A percentile compares a stretch with the other conserved stretches of the same genome.
These are phyloP conservation scores for Esox lucius DNA, from an alignment of 2,797 vertebrate species.

Conservation along the genomic window DNA sequence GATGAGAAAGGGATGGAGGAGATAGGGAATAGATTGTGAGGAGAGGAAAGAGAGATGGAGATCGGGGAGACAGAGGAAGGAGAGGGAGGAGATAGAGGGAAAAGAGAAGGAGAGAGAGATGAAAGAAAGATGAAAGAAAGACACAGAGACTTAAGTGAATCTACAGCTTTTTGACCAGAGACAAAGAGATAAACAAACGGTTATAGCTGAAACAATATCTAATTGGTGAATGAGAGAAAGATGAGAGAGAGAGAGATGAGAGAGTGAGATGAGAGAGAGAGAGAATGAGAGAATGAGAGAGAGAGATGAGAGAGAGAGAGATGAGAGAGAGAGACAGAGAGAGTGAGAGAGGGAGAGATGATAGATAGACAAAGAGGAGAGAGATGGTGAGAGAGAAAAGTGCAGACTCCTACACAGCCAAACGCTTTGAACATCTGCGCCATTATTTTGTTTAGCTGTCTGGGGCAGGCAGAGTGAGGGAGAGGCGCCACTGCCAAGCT, in stretches of 20 bases:
- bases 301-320: neutral
- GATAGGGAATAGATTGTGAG: slow-evolving; percentile 10
- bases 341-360: slow-evolving; percentile 44
- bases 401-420: slow-evolving; percentile 58
- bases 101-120: slow-evolving; percentile 19
- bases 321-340: neutral
- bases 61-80: slow-evolving; percentile 5
- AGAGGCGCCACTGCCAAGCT: slow-evolving; percentile 55
- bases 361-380: neutral
- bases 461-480: slow-evolving; percentile 58
- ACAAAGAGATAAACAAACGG: slow-evolving; percentile 74
- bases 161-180: slow-evolving; percentile 71
- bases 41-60: slow-evolving; percentile 18
- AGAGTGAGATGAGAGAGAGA: neutral
- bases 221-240: slow-evolving; percentile 37
- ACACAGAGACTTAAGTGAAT: slow-evolving; percentile 66
- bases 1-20: slow-evolving; percentile 27
- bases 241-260: slow-evolving; percentile 44
- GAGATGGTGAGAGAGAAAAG: slow-evolving; percentile 42
- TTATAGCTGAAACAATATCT: slow-evolving; percentile 75
- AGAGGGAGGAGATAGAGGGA: slow-evolving; percentile 19
- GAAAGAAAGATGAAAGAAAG: slow-evolving; percentile 33
- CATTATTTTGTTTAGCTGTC: slow-evolving; percentile 71
- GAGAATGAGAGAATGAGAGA: neutral
- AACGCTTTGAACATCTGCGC: slow-evolving; percentile 74